Evolutionary conservation across 2,888 invertebrate species (phyloP), one percentile per base, ranked within the genome.

Genomic region (Drosophila histrio): DNA sequence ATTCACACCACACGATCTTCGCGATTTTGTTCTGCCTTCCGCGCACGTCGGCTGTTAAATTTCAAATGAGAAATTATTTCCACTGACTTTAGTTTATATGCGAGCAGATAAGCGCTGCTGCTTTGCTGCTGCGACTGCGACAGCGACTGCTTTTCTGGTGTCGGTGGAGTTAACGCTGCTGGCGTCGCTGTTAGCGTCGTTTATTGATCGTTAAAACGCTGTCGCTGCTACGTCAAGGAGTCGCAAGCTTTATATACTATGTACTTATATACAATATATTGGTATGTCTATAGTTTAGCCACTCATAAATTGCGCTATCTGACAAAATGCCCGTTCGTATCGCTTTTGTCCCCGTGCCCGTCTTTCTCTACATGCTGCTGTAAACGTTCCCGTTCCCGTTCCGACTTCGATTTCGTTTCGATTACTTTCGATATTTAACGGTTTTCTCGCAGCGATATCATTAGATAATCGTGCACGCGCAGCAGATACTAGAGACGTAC

Each of bases 51-150:
- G 77, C 81, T 88, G 78, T 84, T 81, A 76, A 87, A 79, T 85
- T 89, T 87, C 86, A 90, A 90, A 90, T 90, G 90, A 90, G 89
- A 90, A 87, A 80, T 80, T 77, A 79, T 83, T 88, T 80, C 77
- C 74, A 79, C 64, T 56, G 81, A 69, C 81, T 87, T 90, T 79
- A 83, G 87, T 87, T 90, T 90, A 89, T 90, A 90, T 89, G 89
- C 79, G 79, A 70, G 47, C 80, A 89, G 88, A 83, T 88, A 83
- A 88, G 84, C 82, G 66, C 49, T 47, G 75, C 58, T 63, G 71
- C 13, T 63, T 43, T 66, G 80, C 59, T 50, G 66, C 49, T 41
- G 77, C 28, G 58, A 41, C 47, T 47, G 59, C 30, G 26, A n/a
- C 32, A 13, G 39, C 64, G 57, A 19, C 53, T 13, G 39, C 21